Evolutionary conservation across 2,113 vertebrate genomes (phyloP), one percentile per base, ranked within the genome.

Genomic region (Ellobius talpinus): DNA sequence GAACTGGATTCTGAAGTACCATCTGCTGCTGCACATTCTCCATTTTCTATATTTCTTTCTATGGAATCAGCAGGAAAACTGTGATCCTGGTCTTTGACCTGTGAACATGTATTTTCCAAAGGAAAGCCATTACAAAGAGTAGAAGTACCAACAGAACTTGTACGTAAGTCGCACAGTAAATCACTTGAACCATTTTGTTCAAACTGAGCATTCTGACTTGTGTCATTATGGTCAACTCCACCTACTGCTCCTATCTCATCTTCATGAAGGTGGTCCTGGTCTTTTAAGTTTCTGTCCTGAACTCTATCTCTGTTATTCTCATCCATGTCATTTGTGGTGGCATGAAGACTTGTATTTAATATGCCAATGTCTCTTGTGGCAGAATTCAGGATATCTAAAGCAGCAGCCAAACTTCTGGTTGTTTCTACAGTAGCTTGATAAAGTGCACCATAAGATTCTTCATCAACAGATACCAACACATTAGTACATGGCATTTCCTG

Each of bases 341-440:
- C 96, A 26, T 98, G 97, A 58, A 99, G 97, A 97, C 98, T 99
- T 90, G 99, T 98, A 98, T 98, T 99, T 95, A 99, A 98, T 94
- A 98, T 98, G 68, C 99, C 98, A 42, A 99, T 99, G 90, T 99
- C 99, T 97, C 98, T 99, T 45, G 99, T 99, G 95, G 99, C 99
- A 88, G 98, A 99, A 94, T 99, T 98, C 96, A 99, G 97, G 97
- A 99, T 99, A 96, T 99, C 99, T 94, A 99, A 98, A 97, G 99
- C 99, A 96, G 99, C 99, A 92, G 98, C 99, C 98, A 99, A 99
- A 98, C 99, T 99, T 98, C 99, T 99, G 0, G 99, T 99, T 24
- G 99, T 99, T 98, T 99, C 99, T 78, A 99, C 99, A 93, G 99
- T 99, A 97, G 99, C 99, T 98, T 99, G 99, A 98, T 99, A 99